Percentiles rank a stretch among this genome's conserved stretches.
Conservation (phyloP, 1,140 invertebrate species). For the Pseudomyrmex sp. region DNA sequence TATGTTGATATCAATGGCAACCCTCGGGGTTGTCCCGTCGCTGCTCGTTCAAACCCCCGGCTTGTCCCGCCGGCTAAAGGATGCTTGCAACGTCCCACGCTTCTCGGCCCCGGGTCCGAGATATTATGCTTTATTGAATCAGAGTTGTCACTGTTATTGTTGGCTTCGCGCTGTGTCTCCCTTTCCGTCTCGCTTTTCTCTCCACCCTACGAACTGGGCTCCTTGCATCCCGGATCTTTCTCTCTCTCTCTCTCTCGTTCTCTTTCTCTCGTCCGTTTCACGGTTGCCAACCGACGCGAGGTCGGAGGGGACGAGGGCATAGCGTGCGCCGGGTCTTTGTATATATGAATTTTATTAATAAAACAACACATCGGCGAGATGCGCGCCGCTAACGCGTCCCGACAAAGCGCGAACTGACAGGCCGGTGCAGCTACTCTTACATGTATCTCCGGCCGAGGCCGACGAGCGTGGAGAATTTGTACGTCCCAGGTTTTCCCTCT, state of each 20-base stretch:
- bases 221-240: slow-evolving; percentile 29
- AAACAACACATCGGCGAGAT: slow-evolving; percentile 68
- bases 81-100: slow-evolving; percentile 49
- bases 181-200: background rate
- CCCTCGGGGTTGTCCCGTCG: slow-evolving; percentile 76
- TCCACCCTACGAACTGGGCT: slow-evolving; percentile 13
- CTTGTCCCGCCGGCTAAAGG: slow-evolving; percentile 37
- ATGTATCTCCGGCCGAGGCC: slow-evolving; percentile 52
- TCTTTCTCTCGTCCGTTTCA: slow-evolving; percentile 62
- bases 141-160: slow-evolving; percentile 79
- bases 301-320: slow-evolving; percentile 31
- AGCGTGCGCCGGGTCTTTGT: slow-evolving; percentile 24
- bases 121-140: slow-evolving; percentile 82
- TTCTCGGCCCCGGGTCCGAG: slow-evolving; percentile 60
- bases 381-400: slow-evolving; percentile 45
- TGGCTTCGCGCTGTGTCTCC: slow-evolving; percentile 66
- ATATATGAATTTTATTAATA: slow-evolving; percentile 77
- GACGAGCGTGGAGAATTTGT: slow-evolving; percentile 70
- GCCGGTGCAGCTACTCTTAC: slow-evolving; percentile 45
- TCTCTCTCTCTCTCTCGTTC: slow-evolving; percentile 1
- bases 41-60: slow-evolving; percentile 2
- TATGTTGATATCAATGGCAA: slow-evolving; percentile 85
- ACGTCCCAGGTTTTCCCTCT: slow-evolving; percentile 22
- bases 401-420: slow-evolving; percentile 72
- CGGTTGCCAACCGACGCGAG: slow-evolving; percentile 45